Base-by-base conservation (phyloP, 2,797 vertebrate genomes). In the Poeciliopsis gracilis region DNA sequence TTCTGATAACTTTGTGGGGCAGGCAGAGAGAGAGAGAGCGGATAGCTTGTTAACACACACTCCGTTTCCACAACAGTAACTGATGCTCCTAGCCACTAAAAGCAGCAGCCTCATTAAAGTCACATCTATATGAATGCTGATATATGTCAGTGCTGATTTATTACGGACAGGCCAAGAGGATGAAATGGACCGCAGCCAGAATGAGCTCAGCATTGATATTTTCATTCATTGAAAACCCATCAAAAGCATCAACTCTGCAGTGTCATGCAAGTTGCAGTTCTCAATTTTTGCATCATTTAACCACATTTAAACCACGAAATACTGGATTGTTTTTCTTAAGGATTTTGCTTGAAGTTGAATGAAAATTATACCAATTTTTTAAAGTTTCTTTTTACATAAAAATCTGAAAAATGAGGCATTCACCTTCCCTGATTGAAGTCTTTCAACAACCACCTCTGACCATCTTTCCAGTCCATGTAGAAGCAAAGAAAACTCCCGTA, bases 1-100 rank as follows among this genome's bases (percentile, higher is more conserved):
- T 77, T 91, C 86, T 91, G 88, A 92, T 73, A 83, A 81, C 86
- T 79, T 70, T 16, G 28, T n/a, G 45, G 70, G 66, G 70, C 49
- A 47, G 69, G 70, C 36, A 28, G 72, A 77, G 51, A 41, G 30
- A 33, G 33, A 33, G 71, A 72, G 79, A 5, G 61, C 43, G 66
- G 36, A 61, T 72, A 51, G 79, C 72, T 49, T 51, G 57, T 16
- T 18, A 13, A 77, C 45, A 67, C 69, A 78, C 81, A 81, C 49
- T 73, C 67, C 2, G 76, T 91, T 91, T 84, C 76, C 87, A 90
- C 77, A 87, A 86, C 55, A 84, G 84, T 82, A 90, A 87, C 78
- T 43, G 83, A 92, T 85, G 89, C 67, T 8, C 59, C 76, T 82
- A 81, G 82, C 72, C 74, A 82, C 85, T 83, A 86, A 85, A 83